A percentile compares a stretch with the other conserved stretches of the same genome.
phyloP scores from a whole-genome alignment of 2,113 vertebrate genomes.

The Dinomys branickii region DNA sequence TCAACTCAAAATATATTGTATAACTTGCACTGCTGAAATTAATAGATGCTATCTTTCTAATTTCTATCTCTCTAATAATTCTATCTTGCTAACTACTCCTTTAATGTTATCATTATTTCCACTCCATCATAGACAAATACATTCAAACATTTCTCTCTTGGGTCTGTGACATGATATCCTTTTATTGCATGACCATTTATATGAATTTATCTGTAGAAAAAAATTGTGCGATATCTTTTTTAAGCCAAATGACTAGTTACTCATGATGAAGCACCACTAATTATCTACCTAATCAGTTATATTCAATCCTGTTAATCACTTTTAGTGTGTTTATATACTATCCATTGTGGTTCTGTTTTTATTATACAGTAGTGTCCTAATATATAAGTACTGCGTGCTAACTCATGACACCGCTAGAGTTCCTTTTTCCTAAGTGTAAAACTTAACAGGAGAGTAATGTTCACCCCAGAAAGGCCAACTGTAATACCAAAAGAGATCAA shows the following conservation, averaged over 20 bases:
- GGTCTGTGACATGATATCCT: background rate
- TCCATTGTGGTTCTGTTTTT: background rate
- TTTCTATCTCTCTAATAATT: background rate
- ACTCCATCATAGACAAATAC: background rate
- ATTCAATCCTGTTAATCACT: background rate
- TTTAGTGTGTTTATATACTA: constrained; percentile 25
- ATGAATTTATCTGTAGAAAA: background rate
- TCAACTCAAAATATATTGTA: background rate
- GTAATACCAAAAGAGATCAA: background rate
- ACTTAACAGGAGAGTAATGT: background rate
- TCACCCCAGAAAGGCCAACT: background rate
- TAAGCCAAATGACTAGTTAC: background rate
- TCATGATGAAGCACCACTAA: background rate
- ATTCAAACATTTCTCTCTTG: constrained; percentile 13
- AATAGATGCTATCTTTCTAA: background rate
- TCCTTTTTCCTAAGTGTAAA: background rate
- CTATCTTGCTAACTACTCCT: background rate
- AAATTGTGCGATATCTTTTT: background rate
- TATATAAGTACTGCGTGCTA: background rate
- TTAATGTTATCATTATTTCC: background rate
- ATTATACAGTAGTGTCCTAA: background rate
- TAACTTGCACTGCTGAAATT: background rate
- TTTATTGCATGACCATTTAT: background rate
- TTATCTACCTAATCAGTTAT: background rate
- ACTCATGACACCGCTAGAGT: background rate